Conservation (phyloP, 2,113 vertebrate species). For the Candoia aspera region DNA sequence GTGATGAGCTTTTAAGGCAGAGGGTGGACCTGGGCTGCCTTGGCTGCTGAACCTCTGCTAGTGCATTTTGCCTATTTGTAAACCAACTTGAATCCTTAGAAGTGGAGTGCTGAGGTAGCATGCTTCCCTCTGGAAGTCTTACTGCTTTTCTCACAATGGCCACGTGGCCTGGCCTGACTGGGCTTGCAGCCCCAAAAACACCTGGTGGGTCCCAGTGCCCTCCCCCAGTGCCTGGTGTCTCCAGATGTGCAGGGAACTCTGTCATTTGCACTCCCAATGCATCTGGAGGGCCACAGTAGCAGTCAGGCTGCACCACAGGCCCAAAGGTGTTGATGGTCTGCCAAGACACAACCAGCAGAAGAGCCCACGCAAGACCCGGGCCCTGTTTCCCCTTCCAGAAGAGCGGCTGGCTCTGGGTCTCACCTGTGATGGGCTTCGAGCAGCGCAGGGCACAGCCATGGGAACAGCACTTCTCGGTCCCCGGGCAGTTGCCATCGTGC, state of each 20-base stretch:
- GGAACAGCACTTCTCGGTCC: conserved; percentile 7
- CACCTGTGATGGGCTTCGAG: neutral
- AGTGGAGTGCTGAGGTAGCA: neutral
- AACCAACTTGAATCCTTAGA: neutral
- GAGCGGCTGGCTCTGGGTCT: neutral
- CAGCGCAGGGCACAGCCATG: neutral
- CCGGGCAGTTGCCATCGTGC: neutral
- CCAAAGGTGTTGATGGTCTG: neutral
- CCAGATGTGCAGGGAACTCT: neutral
- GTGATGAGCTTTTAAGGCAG: too few species aligned
- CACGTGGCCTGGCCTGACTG: neutral
- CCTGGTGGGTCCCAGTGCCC: neutral
- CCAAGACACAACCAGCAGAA: neutral
- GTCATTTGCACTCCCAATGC: neutral
- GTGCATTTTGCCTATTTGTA: neutral
- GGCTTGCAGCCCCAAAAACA: neutral
- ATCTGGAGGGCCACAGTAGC: neutral
- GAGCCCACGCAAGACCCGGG: neutral
- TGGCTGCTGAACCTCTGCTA: too few species aligned
- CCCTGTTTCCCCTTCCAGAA: neutral
- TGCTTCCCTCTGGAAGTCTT: too few species aligned
- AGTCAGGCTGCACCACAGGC: too few species aligned
- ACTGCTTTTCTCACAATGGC: neutral
- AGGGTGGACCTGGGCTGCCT: too few species aligned
- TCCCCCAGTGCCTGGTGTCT: neutral